Base-by-base conservation (phyloP, 2,888 invertebrate species). In the Oscheius myriophilus region DNA sequence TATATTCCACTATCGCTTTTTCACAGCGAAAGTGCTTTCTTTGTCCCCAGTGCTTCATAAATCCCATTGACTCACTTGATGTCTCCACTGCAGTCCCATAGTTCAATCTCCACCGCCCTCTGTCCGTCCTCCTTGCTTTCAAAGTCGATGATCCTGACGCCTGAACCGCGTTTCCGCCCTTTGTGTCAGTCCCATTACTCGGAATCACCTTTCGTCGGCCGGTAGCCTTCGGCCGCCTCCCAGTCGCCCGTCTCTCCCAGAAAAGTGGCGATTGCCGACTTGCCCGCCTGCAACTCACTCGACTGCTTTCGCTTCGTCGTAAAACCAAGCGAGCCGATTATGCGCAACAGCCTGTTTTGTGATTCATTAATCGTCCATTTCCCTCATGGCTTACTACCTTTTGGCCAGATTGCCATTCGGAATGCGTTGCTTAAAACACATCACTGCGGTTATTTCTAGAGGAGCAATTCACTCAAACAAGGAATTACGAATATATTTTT, bases 101-200 rank as follows among this genome's bases (percentile, higher is more conserved):
- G 61, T 87, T 93, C 92, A 46, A 93, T 90, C 82, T 93, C 92
- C 33, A 91, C 90, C 79, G 90, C 91, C 82, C 90, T 90, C 7
- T 90, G 90, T 82, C 90, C 90, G 0, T 91, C 87, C 79, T 90
- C 90, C 25, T 90, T 88, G 26, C 90, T 89, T 87, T 92, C 92
- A 87, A 92, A 92, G 86, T 93, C 93, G 16, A 93, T 89, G 80
- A 93, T 92, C 80, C 92, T 90, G 43, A 73, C 86, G 68, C 77
- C 80, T 81, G 59, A 43, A 74, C 57, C 57, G 57, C 18, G 41
- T 45, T 43, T 23, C 61, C 33, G 43, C 21, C 26, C 16, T 12
- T 21, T 52, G 49, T 61, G 49, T 49, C 18, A 61, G 46, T 61
- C 33, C 18, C 61, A 49, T 61, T 33, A 33, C 49, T 54, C 12